A percentile compares a stretch with the other conserved stretches of the same genome.
Conservation (phyloP, 2,797 vertebrate genomes). For the Rhinichthys osculus region DNA sequence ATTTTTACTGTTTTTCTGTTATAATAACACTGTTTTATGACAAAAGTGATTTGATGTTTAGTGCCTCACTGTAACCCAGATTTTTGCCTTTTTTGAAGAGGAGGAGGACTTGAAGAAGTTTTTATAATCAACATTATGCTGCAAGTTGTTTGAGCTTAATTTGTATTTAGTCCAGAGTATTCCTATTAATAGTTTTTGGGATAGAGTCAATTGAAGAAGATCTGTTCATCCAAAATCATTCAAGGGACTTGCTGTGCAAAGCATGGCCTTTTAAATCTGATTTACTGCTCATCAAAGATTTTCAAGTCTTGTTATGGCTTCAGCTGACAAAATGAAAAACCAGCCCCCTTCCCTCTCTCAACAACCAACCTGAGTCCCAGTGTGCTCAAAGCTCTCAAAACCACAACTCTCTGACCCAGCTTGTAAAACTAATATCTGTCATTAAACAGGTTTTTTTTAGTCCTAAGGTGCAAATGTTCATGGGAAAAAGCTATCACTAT, state of each 20-base stretch:
- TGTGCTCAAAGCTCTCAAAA: conserved; percentile 53
- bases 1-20: background rate
- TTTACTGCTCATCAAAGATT: conserved; percentile 23
- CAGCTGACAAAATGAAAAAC: conserved; percentile 21
- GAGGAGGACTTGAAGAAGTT: too few relatives aligned
- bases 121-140: background rate
- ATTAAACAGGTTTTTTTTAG: conserved; percentile 55
- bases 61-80: background rate
- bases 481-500: conserved; percentile 62
- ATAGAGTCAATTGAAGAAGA: background rate
- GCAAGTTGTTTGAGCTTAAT: background rate
- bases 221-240: background rate
- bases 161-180: background rate
- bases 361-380: conserved; percentile 36
- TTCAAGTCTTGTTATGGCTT: conserved; percentile 8
- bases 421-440: conserved; percentile 63
- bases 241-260: conserved; percentile 9
- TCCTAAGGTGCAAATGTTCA: conserved; percentile 58
- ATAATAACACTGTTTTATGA: background rate
- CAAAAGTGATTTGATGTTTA: background rate
- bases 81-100: background rate
- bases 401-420: conserved; percentile 53
- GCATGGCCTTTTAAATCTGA: conserved; percentile 25
- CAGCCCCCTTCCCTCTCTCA: conserved; percentile 41
- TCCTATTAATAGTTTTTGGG: background rate